Base-by-base conservation (phyloP, 1,140 invertebrate genomes). In the Harpegnathos saltator region DNA sequence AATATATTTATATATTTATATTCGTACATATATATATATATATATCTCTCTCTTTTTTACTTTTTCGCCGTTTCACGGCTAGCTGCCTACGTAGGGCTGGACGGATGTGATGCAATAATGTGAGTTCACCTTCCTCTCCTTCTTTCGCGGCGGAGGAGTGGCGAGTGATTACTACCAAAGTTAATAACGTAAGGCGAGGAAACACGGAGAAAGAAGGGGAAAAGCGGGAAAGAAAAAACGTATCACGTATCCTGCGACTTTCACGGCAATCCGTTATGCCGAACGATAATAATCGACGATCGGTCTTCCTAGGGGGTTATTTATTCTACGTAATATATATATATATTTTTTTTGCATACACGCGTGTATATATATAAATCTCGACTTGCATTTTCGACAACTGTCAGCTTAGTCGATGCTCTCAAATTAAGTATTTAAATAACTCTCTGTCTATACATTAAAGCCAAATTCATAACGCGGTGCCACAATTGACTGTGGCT, bases 21-120 rank as follows among this genome's bases (percentile, higher is more conserved):
- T 83, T 62, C 52, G 48, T 71, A 63, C 90, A 85, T 89, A 33
- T 33, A 58, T 91, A 85, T 89, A 33, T 33, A 58, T 75, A 63
- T 89, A 86, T 91, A 85, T 89, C 83, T 87, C 81, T 86, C 61
- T 90, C 24, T 82, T 44, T 88, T 72, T 69, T 89, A 44, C 87
- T 72, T 66, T 89, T 84, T 89, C 62, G 84, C 87, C 88, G 83
- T 91, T 90, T 88, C 24, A 90, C 87, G 90, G 78, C 85, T 93
- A 91, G 89, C 90, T 94, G 91, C 91, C 92, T 91, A 88, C 73
- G 33, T 84, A 91, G 86, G 91, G 91, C 91, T 94, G 93, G 93
- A 93, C 92, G 92, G 93, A 93, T 90, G 86, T 72, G 85, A 77
- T 89, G 74, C 63, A 81, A 66, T 88, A 91, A 89, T 77, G 86